Evolutionary conservation across 2,113 vertebrate species (phyloP).

Genomic region (Thalassarche chlororhynchos): DNA sequence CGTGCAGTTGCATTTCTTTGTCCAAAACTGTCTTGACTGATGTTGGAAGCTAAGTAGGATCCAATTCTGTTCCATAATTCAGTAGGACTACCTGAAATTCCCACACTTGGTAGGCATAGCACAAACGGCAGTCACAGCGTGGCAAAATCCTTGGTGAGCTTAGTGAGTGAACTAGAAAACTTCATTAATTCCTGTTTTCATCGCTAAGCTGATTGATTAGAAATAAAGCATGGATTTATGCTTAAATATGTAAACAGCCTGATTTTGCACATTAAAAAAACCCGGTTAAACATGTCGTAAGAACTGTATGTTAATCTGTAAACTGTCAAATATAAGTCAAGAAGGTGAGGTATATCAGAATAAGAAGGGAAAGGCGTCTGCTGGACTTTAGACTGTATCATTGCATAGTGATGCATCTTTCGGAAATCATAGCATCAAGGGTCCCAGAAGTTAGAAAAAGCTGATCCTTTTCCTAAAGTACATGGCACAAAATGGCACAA

Average conservation of each 20-base stretch:
- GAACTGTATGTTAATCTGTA: neutral
- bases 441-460: neutral
- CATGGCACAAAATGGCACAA: neutral
- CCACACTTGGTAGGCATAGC: neutral
- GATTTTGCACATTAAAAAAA: neutral
- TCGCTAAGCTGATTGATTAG: neutral
- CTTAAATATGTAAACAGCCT: neutral
- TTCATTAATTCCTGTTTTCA: neutral
- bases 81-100: neutral
- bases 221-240: neutral
- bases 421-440: neutral
- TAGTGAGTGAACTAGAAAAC: neutral
- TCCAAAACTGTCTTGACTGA: neutral
- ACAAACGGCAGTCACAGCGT: accelerated
- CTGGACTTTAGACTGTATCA: neutral
- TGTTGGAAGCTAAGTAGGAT: neutral
- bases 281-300: neutral
- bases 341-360: neutral
- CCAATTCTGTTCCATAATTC: neutral
- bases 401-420: neutral
- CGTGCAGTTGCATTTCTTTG: neutral
- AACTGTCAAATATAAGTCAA: neutral
- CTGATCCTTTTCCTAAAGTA: neutral
- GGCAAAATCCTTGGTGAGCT: neutral
- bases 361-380: neutral